Percentiles rank a stretch among this genome's conserved stretches.
Evolutionary conservation across 2,797 vertebrate genomes (phyloP).

Genomic region (Catostomus latipinnis): DNA sequence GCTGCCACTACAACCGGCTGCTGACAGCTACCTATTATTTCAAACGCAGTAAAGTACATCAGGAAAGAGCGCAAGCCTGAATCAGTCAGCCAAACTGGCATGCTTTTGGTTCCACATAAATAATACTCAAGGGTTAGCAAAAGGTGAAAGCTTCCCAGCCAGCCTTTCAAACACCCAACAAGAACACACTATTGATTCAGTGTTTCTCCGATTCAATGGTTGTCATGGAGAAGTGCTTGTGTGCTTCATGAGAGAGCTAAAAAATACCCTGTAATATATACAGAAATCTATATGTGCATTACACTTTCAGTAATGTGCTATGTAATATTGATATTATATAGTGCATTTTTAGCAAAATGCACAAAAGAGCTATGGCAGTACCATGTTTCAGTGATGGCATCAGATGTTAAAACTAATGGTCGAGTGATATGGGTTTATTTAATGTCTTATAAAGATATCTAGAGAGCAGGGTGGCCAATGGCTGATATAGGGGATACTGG

Average conservation of each 20-base stretch:
- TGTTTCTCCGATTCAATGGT: conserved; percentile 25
- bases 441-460: too few relatives aligned
- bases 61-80: not conserved
- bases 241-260: conserved; percentile 21
- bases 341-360: not conserved
- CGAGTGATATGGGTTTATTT: too few relatives aligned
- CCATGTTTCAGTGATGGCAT: not conserved
- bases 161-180: not conserved
- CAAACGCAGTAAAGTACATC: conserved; percentile 34
- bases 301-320: not conserved
- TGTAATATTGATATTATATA: conserved; percentile 21
- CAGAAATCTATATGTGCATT: conserved; percentile 17
- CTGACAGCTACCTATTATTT: conserved; percentile 28
- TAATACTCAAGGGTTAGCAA: conserved; percentile 19
- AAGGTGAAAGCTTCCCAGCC: conserved; percentile 32
- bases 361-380: not conserved
- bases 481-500: too few relatives aligned
- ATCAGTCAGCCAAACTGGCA: conserved; percentile 19
- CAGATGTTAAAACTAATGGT: not conserved
- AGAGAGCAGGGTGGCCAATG: too few relatives aligned
- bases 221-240: conserved; percentile 51
- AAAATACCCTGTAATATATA: conserved; percentile 14
- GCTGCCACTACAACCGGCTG: not conserved
- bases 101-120: conserved; percentile 22
- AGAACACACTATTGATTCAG: conserved; percentile 47